Evolutionary conservation across 1,140 invertebrate species (phyloP).

Genomic region (Stenopsyche tienmushanensis): DNA sequence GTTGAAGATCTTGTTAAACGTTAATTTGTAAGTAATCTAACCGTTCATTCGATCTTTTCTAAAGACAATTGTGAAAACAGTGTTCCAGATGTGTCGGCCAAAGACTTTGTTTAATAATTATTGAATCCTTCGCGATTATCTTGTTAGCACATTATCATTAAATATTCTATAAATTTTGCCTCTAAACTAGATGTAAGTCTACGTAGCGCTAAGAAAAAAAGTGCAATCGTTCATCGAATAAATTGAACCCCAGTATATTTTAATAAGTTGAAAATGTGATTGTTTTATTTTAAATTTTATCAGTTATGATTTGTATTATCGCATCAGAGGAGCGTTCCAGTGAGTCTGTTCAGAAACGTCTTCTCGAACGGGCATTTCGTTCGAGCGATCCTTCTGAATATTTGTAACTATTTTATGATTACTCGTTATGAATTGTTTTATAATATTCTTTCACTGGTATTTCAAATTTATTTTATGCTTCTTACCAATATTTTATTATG

Average conservation of each 20-base stretch:
- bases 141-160: slow-evolving; percentile 28
- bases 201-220: slow-evolving; percentile 36
- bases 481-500: slow-evolving; percentile 40
- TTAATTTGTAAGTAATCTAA: slow-evolving; percentile 14
- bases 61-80: slow-evolving; percentile 21
- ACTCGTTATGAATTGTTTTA: slow-evolving; percentile 37
- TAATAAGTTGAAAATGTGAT: slow-evolving; percentile 37
- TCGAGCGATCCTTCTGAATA: slow-evolving; percentile 19
- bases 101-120: slow-evolving; percentile 40
- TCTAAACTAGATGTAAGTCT: slow-evolving; percentile 33
- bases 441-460: slow-evolving; percentile 23
- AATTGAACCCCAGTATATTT: slow-evolving; percentile 38
- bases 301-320: slow-evolving; percentile 25
- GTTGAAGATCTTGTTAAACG: slow-evolving; percentile 21
- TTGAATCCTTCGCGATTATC: slow-evolving; percentile 37
- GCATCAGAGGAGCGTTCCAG: too few species aligned
- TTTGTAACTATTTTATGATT: slow-evolving; percentile 38
- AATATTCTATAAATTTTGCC: slow-evolving; percentile 34
- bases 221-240: slow-evolving; percentile 43
- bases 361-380: slow-evolving; percentile 23
- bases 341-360: too few species aligned
- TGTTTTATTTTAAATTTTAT: slow-evolving; percentile 39
- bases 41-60: slow-evolving; percentile 1
- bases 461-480: slow-evolving; percentile 40
- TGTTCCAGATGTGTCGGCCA: slow-evolving; percentile 41